These are phyloP conservation scores for Teleopsis dalmanni DNA, from an alignment of 1,140 invertebrate species.

Conservation along the genomic window DNA sequence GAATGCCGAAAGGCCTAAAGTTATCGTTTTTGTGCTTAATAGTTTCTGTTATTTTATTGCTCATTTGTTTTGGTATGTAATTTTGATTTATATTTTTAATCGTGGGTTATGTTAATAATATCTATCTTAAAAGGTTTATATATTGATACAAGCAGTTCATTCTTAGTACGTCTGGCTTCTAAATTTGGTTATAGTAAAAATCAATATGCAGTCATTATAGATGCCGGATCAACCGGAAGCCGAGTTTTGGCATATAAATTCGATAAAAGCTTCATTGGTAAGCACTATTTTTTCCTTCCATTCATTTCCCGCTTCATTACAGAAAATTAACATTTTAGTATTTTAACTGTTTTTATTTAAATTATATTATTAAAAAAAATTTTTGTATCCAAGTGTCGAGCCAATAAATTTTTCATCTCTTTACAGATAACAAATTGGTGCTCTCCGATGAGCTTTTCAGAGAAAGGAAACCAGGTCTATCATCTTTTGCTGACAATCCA, in stretches of 20 bases:
- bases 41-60: slow-evolving; percentile 30
- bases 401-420: slow-evolving; percentile 2
- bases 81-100: neutral
- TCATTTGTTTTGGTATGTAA: slow-evolving; percentile 40
- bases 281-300: slow-evolving; percentile 4
- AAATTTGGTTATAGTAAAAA: slow-evolving; percentile 61
- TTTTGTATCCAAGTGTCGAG: too few species aligned
- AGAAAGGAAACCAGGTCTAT: slow-evolving; percentile 81
- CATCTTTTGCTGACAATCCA: slow-evolving; percentile 75
- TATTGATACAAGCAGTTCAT: slow-evolving; percentile 42
- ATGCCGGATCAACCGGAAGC: slow-evolving; percentile 93
- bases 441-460: slow-evolving; percentile 75
- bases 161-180: slow-evolving; percentile 57
- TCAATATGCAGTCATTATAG: slow-evolving; percentile 87
- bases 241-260: slow-evolving; percentile 87
- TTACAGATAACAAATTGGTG: slow-evolving; percentile 58
- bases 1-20: slow-evolving; percentile 29
- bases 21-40: slow-evolving; percentile 39
- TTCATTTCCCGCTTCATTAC: too few species aligned
- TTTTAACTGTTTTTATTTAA: neutral
- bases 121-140: slow-evolving; percentile 20
- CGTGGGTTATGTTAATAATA: neutral
- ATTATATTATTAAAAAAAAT: too few species aligned
- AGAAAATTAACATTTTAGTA: neutral
- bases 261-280: slow-evolving; percentile 59